Evolutionary conservation across 2,113 vertebrate genomes (phyloP), one percentile per base, ranked within the genome.

Genomic region (Dicrurus megarhynchus): DNA sequence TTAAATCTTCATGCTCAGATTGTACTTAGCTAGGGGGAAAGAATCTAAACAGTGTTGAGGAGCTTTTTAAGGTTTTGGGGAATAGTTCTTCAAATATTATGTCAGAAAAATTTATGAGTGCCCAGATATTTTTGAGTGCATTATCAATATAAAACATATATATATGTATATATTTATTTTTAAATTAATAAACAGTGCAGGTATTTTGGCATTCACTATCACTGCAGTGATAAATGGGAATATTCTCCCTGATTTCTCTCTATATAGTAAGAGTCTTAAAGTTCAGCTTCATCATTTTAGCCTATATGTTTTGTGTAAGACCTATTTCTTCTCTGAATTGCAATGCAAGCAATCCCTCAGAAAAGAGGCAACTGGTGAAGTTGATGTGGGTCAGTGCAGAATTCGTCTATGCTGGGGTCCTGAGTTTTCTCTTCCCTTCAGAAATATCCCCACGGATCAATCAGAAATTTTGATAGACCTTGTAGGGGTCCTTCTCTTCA

Each of bases 301-400:
- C 32, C 24, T 8, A 2, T 7, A 23, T 63, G 8, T 46, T 55
- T 59, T 78, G 3, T 61, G 6, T 53, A 50, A 61, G n/a, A 46
- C 9, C 8, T 60, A 9, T 35, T 89, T 67, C 4, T 52, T 69
- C 42, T 35, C 26, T 46, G 56, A 56, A 11, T 42, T 70, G 10
- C 30, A n/a, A 6, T 11, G 50, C 16, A 39, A 4, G 0, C 9
- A 65, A 0, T 2, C 7, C 16, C 41, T 67, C 47, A 41, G 39
- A 89, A 70, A 30, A 83, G 21, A 77, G 19, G 17, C 11, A 44
- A 14, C 3, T 27, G 18, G 14, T 75, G 57, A 56, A 79, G 21
- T 0, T 47, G 13, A 52, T 69, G 42, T 42, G 83, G 24, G 15
- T 59, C 71, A 74, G 10, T 30, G 24, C 3, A 80, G 63, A 63